A percentile compares a stretch with the other conserved stretches of the same genome.
These are phyloP conservation scores for Sycophila sp. DNA, from an alignment of 1,140 invertebrate species.

Conservation along the genomic window DNA sequence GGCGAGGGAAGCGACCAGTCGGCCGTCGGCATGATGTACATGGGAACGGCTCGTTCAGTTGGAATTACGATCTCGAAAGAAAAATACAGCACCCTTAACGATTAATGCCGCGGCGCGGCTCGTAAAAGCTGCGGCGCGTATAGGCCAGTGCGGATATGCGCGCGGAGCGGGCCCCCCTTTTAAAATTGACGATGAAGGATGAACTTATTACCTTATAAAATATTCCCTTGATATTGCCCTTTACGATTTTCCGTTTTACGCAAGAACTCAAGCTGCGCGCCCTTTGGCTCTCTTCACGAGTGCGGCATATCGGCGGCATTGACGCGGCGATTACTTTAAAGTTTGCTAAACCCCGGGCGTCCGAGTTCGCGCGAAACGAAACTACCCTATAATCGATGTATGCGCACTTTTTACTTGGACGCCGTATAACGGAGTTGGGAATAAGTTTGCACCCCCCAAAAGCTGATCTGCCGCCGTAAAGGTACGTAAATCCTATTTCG, in stretches of 20 bases:
- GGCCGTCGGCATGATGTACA: not conserved
- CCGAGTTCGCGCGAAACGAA: not conserved
- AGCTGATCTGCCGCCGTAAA: not conserved
- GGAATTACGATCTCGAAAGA: constrained; percentile 8
- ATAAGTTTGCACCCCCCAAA: not conserved
- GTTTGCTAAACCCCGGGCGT: no score
- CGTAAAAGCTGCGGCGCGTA: no score
- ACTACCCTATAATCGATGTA: not conserved
- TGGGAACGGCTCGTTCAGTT: not conserved
- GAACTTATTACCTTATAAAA: constrained; percentile 4
- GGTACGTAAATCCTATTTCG: not conserved
- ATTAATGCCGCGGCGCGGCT: not conserved
- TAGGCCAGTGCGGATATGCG: no score
- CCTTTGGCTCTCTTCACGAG: not conserved
- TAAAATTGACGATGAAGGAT: constrained; percentile 7
- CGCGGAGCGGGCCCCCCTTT: not conserved
- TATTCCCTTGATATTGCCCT: not conserved
- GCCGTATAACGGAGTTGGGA: not conserved
- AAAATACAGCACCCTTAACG: constrained; percentile 16
- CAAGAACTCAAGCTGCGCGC: no score
- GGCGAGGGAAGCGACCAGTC: not conserved
- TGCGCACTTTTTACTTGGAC: not conserved
- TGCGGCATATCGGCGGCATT: not conserved
- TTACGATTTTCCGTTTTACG: not conserved
- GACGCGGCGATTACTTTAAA: not conserved